phyloP scores from a whole-genome alignment of 2,888 invertebrate species.

The Tortrix viridana region DNA sequence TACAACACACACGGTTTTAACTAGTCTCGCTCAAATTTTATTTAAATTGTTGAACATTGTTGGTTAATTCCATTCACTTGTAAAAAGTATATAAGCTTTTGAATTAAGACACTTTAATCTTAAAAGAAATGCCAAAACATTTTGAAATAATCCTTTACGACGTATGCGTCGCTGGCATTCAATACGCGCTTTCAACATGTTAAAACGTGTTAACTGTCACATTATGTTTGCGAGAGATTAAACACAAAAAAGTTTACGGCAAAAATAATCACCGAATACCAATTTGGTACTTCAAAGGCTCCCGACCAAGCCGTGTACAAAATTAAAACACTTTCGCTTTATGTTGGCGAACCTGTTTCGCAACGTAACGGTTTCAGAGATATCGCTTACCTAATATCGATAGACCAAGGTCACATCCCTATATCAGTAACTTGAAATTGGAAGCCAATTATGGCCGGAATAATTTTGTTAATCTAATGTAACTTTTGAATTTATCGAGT shows the following conservation, averaged over 20 bases:
- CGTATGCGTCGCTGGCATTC: slow-evolving; percentile 5
- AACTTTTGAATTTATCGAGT: too few relatives aligned
- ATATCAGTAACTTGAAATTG: slow-evolving; percentile 1
- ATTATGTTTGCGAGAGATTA: slow-evolving; percentile 18
- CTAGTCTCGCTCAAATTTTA: not conserved
- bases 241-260: slow-evolving; percentile 19
- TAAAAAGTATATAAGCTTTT: not conserved
- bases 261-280: slow-evolving; percentile 27
- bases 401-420: slow-evolving; percentile 14
- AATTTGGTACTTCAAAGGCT: slow-evolving; percentile 33
- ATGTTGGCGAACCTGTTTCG: slow-evolving; percentile 42
- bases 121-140: not conserved
- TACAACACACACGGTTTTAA: not conserved
- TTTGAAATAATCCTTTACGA: not conserved
- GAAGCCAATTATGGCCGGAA: not conserved
- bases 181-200: slow-evolving; percentile 4
- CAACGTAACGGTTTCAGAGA: slow-evolving; percentile 33
- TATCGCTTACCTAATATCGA: slow-evolving; percentile 23
- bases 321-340: slow-evolving; percentile 52
- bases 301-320: slow-evolving; percentile 35
- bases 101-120: not conserved
- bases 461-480: not conserved
- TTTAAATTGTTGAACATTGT: not conserved
- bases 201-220: slow-evolving; percentile 24
- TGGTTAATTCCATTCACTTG: not conserved